Evolutionary conservation across 2,888 invertebrate genomes (phyloP).

Genomic region (Stratiomys singularior): DNA sequence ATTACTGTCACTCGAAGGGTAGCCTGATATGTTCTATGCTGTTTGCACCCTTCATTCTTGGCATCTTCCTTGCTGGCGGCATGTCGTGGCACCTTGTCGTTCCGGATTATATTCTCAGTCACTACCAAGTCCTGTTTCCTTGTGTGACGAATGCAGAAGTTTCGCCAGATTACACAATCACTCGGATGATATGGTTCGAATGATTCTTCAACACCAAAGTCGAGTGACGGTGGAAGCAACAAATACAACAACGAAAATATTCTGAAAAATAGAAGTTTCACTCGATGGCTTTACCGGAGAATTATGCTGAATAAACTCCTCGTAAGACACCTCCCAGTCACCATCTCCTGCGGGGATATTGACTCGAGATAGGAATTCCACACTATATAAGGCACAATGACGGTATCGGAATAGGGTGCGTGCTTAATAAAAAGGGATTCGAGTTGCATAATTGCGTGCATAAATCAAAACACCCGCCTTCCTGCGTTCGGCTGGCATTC

Average conservation of each 20-base stretch:
- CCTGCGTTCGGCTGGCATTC: constrained; percentile 24
- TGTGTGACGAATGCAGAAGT: constrained; percentile 21
- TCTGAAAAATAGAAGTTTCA: constrained; percentile 32
- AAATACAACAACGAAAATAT: constrained; percentile 1
- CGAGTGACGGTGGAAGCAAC: not conserved
- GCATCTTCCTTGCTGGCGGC: not conserved
- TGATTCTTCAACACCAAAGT: constrained; percentile 29
- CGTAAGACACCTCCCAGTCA: constrained; percentile 43
- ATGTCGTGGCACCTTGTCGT: constrained; percentile 29
- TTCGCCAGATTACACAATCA: constrained; percentile 16
- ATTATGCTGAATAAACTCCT: constrained; percentile 45
- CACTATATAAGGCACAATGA: not conserved
- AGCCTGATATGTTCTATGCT: constrained; percentile 19
- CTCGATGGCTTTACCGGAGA: not conserved
- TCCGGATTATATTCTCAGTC: constrained; percentile 19
- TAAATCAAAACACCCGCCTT: constrained; percentile 50
- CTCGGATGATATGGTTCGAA: constrained; percentile 16
- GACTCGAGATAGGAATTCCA: constrained; percentile 17
- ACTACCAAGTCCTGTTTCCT: not conserved
- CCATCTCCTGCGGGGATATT: not conserved
- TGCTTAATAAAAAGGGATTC: constrained; percentile 48
- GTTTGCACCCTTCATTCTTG: constrained; percentile 32
- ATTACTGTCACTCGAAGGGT: constrained; percentile 45
- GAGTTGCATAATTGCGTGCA: constrained; percentile 51
- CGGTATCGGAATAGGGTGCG: constrained; percentile 39